These are phyloP conservation scores for Sisyra nigra DNA, from an alignment of 2,888 invertebrate genomes.

Conservation along the genomic window DNA sequence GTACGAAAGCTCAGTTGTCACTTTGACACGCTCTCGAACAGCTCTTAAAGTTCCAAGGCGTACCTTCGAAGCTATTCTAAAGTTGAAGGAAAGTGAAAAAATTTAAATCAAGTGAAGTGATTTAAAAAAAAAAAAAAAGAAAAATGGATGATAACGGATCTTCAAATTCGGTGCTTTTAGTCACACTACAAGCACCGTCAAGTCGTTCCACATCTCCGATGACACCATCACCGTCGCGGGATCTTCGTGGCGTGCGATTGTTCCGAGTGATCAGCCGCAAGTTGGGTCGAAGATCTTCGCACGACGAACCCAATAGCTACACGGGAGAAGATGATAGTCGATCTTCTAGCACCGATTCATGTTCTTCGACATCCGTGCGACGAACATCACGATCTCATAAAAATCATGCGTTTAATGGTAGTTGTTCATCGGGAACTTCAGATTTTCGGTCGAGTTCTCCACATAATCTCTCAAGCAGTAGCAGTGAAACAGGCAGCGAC, in stretches of 20 bases:
- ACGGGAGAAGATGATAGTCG: constrained; percentile 30
- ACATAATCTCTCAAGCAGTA: constrained; percentile 32
- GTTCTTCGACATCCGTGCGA: constrained; percentile 22
- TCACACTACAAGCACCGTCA: constrained; percentile 15
- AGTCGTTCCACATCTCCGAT: constrained; percentile 26
- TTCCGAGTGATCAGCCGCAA: constrained; percentile 48
- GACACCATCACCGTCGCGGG: constrained; percentile 36
- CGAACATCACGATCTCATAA: constrained; percentile 16
- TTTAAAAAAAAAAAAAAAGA: background rate
- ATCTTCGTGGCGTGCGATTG: constrained; percentile 41
- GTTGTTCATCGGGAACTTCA: constrained; percentile 18
- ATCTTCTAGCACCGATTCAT: constrained; percentile 29
- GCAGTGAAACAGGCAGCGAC: constrained; percentile 42
- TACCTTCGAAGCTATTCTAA: too few relatives aligned
- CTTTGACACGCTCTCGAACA: background rate
- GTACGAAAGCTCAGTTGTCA: background rate
- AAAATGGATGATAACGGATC: constrained; percentile 1
- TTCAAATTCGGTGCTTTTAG: constrained; percentile 16
- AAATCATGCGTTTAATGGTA: constrained; percentile 12
- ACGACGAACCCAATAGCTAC: constrained; percentile 28
- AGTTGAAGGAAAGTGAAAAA: background rate
- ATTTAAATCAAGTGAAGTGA: background rate
- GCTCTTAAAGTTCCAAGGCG: background rate
- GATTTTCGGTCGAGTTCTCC: constrained; percentile 24
- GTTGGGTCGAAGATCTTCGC: constrained; percentile 34